Conservation (phyloP, 2,797 vertebrate species). For the Aldrovandia affinis region DNA sequence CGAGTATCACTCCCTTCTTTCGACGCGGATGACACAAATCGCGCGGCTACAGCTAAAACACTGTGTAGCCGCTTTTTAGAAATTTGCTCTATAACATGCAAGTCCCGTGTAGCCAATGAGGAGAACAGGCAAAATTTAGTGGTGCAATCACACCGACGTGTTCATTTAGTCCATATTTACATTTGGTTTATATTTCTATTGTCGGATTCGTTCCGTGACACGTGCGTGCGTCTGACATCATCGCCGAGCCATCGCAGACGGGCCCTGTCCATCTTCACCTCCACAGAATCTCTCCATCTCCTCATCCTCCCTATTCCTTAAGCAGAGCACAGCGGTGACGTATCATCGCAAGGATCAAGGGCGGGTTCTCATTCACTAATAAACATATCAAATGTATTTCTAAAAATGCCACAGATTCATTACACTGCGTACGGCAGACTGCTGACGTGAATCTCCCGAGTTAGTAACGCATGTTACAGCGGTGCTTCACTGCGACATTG, state of each 20-base stretch:
- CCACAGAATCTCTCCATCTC: neutral
- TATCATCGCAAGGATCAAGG: no score
- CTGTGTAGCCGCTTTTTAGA: neutral
- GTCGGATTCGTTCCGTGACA: neutral
- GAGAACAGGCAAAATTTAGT: no score
- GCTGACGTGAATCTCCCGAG: neutral
- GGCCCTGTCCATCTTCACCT: constrained; percentile 10
- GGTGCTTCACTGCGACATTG: no score
- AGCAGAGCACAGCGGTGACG: neutral
- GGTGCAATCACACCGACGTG: no score
- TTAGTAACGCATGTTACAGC: neutral
- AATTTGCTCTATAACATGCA: no score
- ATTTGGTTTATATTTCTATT: neutral
- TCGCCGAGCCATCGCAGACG: neutral
- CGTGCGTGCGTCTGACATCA: neutral
- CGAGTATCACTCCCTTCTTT: constrained; percentile 13
- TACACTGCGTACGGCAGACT: neutral
- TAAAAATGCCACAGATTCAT: neutral
- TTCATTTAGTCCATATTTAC: neutral
- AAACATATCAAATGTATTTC: no score
- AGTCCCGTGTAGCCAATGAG: no score
- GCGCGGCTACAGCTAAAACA: neutral
- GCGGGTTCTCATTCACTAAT: no score
- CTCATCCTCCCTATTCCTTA: neutral
- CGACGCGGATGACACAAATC: constrained; percentile 11